Evolutionary conservation across 2,113 vertebrate species (phyloP), one percentile per base, ranked within the genome.

Genomic region (Fregata magnificens): DNA sequence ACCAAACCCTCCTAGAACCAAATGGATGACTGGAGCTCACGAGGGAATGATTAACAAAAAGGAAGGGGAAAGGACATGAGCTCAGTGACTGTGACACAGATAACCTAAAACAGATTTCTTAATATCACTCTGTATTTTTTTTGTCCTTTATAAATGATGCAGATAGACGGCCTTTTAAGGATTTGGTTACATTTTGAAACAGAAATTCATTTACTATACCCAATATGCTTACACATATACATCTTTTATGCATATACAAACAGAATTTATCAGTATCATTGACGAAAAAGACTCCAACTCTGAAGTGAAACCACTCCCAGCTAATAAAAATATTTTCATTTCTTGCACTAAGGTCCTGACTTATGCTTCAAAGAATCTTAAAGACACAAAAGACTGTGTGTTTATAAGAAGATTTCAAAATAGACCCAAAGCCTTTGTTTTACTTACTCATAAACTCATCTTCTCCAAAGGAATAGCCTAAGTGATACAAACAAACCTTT

Each of bases 31-130:
- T 96, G 93, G 83, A 97, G 90, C 58, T 93, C 95, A 96, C 87
- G 93, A 97, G 96, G 87, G 95, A 97, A 97, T 96, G 93, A 97
- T 96, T 97, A 96, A 97, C 96, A 76, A 89, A 92, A 95, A 96
- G 89, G 89, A 96, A 96, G 93, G 89, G 95, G 72, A 97, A 97
- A 96, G 96, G 96, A 96, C 95, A 80, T 91, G 88, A 97, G 94
- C 88, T 95, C 92, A 97, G 88, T 93, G 90, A 97, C 96, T 96
- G 96, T 96, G 92, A 95, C 90, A 95, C 13, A 97, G 96, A 96
- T 95, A 96, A 96, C 95, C 70, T 91, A 94, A 96, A 96, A 13
- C 95, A 97, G 95, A 94, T 94, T 95, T 89, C 66, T 86, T 97
- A 96, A 92, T 63, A 91, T 53, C 78, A 84, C 34, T 45, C 49